Evolutionary conservation across 2,113 vertebrate genomes (phyloP).

Genomic region (Phoxinus phoxinus): DNA sequence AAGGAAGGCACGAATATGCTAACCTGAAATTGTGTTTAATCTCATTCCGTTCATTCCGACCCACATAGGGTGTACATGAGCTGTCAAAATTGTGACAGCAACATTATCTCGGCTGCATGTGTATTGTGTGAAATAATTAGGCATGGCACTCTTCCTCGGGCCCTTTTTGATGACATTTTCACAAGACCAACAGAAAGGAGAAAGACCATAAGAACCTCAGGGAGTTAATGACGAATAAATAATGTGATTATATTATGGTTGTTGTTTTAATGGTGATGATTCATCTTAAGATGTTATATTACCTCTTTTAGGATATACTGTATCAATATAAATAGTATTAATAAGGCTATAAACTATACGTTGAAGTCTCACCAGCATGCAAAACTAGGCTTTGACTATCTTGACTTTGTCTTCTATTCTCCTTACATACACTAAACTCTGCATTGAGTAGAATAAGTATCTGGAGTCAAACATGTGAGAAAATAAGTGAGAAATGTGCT

Average conservation of each 20-base stretch:
- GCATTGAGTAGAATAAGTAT: constrained; percentile 5
- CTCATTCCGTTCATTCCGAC: not conserved
- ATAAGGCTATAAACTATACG: not conserved
- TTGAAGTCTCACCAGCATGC: not conserved
- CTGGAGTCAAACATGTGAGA: constrained; percentile 6
- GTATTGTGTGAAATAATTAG: constrained; percentile 12
- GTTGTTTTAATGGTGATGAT: not conserved
- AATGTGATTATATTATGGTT: not conserved
- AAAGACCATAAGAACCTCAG: not conserved
- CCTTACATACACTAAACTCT: not conserved
- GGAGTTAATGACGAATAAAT: not conserved
- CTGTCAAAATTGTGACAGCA: not conserved
- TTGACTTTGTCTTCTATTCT: not conserved
- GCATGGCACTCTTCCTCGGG: not conserved
- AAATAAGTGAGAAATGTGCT: not conserved
- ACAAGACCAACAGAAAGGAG: not conserved
- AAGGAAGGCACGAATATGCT: constrained; percentile 16
- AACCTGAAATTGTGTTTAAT: constrained; percentile 1
- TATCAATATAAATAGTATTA: not conserved
- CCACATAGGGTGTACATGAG: not conserved
- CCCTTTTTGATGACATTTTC: constrained; percentile 15
- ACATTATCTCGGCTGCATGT: not conserved
- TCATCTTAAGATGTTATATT: not conserved
- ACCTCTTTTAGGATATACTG: not conserved
- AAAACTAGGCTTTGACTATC: not conserved